These are phyloP conservation scores for Cydia amplana DNA, from an alignment of 1,140 invertebrate genomes.

Conservation along the genomic window DNA sequence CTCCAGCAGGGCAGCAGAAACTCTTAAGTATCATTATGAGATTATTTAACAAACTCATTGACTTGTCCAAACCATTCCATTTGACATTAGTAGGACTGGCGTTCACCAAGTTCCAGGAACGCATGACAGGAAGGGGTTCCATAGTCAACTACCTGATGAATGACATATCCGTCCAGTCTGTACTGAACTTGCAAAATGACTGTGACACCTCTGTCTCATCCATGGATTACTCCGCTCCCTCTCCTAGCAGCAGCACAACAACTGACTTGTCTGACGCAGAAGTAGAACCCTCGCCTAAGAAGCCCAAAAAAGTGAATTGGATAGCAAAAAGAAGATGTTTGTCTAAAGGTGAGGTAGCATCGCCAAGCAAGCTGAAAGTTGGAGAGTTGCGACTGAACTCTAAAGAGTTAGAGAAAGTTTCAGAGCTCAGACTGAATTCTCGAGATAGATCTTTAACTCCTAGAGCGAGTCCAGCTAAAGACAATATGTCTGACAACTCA, in stretches of 20 bases:
- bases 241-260: conserved; percentile 80
- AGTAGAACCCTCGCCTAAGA: conserved; percentile 86
- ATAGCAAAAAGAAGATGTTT: conserved; percentile 73
- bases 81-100: conserved; percentile 88
- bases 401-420: conserved; percentile 78
- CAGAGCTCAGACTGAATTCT: conserved; percentile 71
- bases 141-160: conserved; percentile 86
- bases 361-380: conserved; percentile 82
- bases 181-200: conserved; percentile 82
- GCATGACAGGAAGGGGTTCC: conserved; percentile 81
- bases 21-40: conserved; percentile 86
- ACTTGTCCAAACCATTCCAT: conserved; percentile 86
- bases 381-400: conserved; percentile 81
- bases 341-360: conserved; percentile 77
- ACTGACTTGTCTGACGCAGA: conserved; percentile 80
- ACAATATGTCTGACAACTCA: conserved; percentile 70
- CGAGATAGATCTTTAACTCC: conserved; percentile 76
- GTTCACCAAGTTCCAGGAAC: conserved; percentile 88
- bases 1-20: conserved; percentile 81
- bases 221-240: conserved; percentile 79
- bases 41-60: conserved; percentile 86
- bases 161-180: conserved; percentile 85
- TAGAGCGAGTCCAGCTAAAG: conserved; percentile 70
- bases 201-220: conserved; percentile 78
- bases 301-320: conserved; percentile 77